Conservation (phyloP, 2,797 vertebrate genomes). For the Tinamus major region DNA sequence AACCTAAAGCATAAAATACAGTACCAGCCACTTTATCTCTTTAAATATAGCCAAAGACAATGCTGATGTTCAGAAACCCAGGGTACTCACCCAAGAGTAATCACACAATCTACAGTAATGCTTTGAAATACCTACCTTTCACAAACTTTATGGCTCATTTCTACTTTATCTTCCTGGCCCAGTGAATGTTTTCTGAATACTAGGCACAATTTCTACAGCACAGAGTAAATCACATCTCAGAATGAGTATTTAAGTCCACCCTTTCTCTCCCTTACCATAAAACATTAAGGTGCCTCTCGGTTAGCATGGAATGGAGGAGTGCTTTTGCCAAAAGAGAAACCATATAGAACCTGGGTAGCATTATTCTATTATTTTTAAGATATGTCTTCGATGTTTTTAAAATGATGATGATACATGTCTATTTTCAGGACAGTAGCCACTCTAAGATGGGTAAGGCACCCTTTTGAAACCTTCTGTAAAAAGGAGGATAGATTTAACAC, state of each 20-base stretch:
- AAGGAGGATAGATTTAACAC: neutral
- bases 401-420: neutral
- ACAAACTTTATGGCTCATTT: neutral
- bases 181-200: neutral
- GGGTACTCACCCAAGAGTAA: rapidly evolving
- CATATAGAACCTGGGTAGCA: neutral
- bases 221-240: neutral
- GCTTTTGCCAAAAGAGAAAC: neutral
- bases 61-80: neutral
- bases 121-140: neutral
- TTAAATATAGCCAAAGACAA: neutral
- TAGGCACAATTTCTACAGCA: neutral
- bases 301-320: neutral
- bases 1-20: neutral
- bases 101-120: neutral
- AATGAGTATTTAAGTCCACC: neutral
- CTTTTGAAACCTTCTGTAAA: rapidly evolving
- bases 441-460: neutral
- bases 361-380: neutral
- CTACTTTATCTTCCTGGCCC: neutral
- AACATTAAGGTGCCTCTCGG: neutral
- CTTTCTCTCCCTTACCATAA: neutral
- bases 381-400: neutral
- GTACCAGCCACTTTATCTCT: neutral
- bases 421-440: neutral